Evolutionary conservation across 2,113 vertebrate genomes (phyloP).

Genomic region (Charina bottae): DNA sequence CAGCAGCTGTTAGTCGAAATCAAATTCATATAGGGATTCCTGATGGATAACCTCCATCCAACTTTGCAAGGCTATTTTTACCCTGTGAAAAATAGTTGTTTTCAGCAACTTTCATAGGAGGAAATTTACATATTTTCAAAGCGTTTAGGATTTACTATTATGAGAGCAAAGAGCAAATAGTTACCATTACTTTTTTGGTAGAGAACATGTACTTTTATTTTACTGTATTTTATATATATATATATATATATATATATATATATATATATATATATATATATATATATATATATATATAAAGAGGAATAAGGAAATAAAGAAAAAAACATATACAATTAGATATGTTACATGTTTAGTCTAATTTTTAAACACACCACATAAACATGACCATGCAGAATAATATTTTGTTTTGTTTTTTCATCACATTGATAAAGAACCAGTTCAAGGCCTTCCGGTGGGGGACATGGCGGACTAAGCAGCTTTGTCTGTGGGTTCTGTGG

Average conservation of each 20-base stretch:
- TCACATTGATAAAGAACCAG: background rate
- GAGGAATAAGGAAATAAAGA: background rate
- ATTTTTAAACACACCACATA: background rate
- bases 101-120: background rate
- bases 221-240: too few relatives aligned
- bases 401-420: background rate
- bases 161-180: background rate
- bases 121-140: background rate
- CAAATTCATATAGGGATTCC: too few relatives aligned
- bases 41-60: too few relatives aligned
- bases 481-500: too few relatives aligned
- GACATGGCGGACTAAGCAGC: too few relatives aligned
- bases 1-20: too few relatives aligned
- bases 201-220: background rate
- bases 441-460: too few relatives aligned
- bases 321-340: background rate
- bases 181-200: background rate
- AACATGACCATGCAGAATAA: background rate
- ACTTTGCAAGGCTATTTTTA: too few relatives aligned
- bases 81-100: background rate
- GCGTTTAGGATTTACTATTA: background rate
- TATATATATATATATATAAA: too few relatives aligned
- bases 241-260: too few relatives aligned
- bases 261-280: too few relatives aligned
- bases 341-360: background rate